Evolutionary conservation across 2,113 vertebrate genomes (phyloP), one percentile per base, ranked within the genome.

Genomic region (Rattus rattus): DNA sequence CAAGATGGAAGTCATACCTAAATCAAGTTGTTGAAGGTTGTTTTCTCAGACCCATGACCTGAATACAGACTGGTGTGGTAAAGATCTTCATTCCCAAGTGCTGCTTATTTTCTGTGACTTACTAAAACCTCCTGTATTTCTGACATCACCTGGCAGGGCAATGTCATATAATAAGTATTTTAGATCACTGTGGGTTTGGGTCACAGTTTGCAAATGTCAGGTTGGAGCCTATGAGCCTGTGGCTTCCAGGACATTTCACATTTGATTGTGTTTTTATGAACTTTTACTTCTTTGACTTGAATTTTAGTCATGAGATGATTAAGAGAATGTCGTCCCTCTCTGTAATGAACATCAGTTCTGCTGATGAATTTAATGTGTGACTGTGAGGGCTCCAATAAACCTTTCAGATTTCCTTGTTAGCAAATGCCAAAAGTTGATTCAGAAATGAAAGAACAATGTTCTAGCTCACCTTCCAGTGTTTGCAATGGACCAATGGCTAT

Each of bases 301-400:
- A 9, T 85, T 97, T 92, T 91, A 79, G 47, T 95, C 36, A 49
- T 63, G 20, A 39, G 70, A 94, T 90, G 36, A 90, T 87, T 77
- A 85, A 91, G 56, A 70, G 36, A 86, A 22, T 20, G 52, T 11
- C 43, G 30, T 30, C 12, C 24, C 88, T 20, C 33, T 92, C 19
- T 67, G 13, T 70, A 76, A 81, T 92, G 65, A 96, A 94, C n/a
- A 88, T 86, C 52, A 97, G 70, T 85, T 97, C 67, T 96, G 65
- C 52, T 52, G 65, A 95, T 72, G 91, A 75, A 65, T 81, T 88
- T 95, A 56, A 83, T 39, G 1, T 81, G 93, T 95, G n/a, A 91
- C 72, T 94, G 28, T 80, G 70, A 47, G 63, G 72, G 36, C 39
- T 77, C 54, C 49, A 89, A 56, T 75, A 85, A 96, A 33, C 69